Conservation (phyloP, 2,888 invertebrate species). For the Lochmaea capreae region DNA sequence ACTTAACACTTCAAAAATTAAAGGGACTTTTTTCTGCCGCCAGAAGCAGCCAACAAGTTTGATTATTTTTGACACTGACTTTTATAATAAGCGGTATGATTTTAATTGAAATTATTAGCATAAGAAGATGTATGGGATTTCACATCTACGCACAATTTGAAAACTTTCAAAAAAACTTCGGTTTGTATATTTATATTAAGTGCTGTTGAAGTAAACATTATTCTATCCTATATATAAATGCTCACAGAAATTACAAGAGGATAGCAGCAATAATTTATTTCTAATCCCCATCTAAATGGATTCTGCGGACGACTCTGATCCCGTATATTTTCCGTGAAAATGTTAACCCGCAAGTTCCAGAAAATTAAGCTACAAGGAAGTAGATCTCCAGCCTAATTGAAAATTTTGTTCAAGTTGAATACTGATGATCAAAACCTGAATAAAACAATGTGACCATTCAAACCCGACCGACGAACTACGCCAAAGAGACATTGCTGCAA, state of each 20-base stretch:
- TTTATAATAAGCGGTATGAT: too few relatives aligned
- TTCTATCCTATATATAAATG: too few relatives aligned
- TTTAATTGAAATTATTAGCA: too few relatives aligned
- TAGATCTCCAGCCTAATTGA: background rate
- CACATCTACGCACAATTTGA: too few relatives aligned
- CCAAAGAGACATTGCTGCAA: background rate
- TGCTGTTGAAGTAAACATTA: too few relatives aligned
- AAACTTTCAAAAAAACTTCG: too few relatives aligned
- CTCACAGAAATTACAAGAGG: background rate
- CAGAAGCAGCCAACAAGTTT: too few relatives aligned
- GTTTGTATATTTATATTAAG: too few relatives aligned
- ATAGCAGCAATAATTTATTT: background rate
- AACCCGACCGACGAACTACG: background rate
- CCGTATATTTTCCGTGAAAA: background rate
- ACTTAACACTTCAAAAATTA: too few relatives aligned
- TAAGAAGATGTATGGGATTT: too few relatives aligned
- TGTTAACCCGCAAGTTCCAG: background rate
- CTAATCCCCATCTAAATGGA: background rate
- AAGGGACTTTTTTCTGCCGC: too few relatives aligned
- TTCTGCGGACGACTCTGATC: background rate
- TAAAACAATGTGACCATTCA: conserved; percentile 2
- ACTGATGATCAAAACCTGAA: conserved; percentile 3
- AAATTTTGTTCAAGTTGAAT: conserved; percentile 2
- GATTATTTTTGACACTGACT: too few relatives aligned
- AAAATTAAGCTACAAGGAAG: background rate